Conservation (phyloP, 2,113 vertebrate species). For the Oryzias curvinotus region DNA sequence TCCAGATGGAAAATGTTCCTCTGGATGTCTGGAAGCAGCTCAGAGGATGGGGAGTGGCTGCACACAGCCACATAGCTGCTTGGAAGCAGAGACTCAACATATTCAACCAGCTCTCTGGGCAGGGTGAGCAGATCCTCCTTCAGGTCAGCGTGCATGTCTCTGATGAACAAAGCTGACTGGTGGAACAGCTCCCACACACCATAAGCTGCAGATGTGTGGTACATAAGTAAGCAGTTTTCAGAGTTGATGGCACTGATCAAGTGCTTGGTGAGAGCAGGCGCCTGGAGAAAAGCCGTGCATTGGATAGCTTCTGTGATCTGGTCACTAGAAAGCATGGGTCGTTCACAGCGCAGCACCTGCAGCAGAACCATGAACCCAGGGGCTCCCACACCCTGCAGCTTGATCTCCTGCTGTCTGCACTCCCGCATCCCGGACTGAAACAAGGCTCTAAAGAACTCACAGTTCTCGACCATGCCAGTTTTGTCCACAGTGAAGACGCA, state of each 20-base stretch:
- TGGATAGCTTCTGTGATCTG: slow-evolving; percentile 87
- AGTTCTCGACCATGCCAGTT: slow-evolving; percentile 77
- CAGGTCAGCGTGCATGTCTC: slow-evolving; percentile 81
- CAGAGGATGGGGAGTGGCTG: slow-evolving; percentile 83
- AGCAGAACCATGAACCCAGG: slow-evolving; percentile 83
- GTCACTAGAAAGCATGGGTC: slow-evolving; percentile 79
- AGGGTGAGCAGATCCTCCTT: slow-evolving; percentile 75
- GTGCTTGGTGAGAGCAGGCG: slow-evolving; percentile 79
- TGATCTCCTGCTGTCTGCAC: slow-evolving; percentile 81
- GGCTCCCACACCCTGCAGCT: slow-evolving; percentile 75
- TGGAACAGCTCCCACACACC: slow-evolving; percentile 84
- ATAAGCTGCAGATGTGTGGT: slow-evolving; percentile 83
- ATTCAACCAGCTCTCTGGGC: slow-evolving; percentile 77
- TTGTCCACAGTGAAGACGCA: slow-evolving; percentile 80
- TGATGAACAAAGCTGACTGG: slow-evolving; percentile 81
- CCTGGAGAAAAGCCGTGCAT: slow-evolving; percentile 89
- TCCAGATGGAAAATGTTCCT: slow-evolving; percentile 90
- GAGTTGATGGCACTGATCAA: slow-evolving; percentile 82
- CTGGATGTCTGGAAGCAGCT: slow-evolving; percentile 84
- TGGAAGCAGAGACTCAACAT: slow-evolving; percentile 81
- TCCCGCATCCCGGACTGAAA: slow-evolving; percentile 94
- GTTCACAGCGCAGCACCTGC: slow-evolving; percentile 79
- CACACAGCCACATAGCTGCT: slow-evolving; percentile 85
- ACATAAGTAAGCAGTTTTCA: slow-evolving; percentile 89
- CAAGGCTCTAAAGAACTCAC: slow-evolving; percentile 91